Percentiles rank a stretch among this genome's conserved stretches.
Conservation (phyloP, 1,140 invertebrate species). For the Coboldia fuscipes region DNA sequence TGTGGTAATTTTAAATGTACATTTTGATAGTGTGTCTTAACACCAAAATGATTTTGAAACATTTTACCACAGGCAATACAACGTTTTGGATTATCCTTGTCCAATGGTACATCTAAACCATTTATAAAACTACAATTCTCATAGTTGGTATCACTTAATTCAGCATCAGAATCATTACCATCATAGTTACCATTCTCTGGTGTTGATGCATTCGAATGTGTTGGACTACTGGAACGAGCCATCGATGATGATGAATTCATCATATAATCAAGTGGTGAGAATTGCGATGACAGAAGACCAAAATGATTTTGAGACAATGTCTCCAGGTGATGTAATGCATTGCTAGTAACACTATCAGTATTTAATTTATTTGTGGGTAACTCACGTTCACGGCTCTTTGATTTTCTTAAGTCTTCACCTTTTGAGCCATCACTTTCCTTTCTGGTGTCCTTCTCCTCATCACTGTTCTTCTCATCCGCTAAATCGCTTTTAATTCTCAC, state of each 20-base stretch:
- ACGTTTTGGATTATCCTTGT: conserved; percentile 44
- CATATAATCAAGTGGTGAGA: conserved; percentile 13
- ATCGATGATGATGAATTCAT: conserved; percentile 20
- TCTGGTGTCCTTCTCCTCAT: neutral
- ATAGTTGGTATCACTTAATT: conserved; percentile 41
- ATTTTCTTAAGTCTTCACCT: neutral
- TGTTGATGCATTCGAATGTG: conserved; percentile 31
- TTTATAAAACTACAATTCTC: conserved; percentile 50
- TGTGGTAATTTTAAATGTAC: conserved; percentile 92
- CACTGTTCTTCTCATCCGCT: neutral
- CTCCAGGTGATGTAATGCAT: neutral
- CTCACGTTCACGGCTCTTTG: too few species aligned
- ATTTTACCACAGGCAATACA: conserved; percentile 84
- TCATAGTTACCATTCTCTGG: conserved; percentile 6
- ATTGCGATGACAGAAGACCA: neutral
- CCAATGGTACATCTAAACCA: conserved; percentile 62
- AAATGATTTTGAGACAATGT: conserved; percentile 4
- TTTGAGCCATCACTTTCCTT: neutral
- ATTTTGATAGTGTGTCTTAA: conserved; percentile 90
- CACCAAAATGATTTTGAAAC: conserved; percentile 87
- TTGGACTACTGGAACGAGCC: too few species aligned
- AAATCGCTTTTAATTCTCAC: neutral
- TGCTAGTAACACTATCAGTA: neutral
- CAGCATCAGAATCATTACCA: conserved; percentile 23
- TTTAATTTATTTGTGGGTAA: too few species aligned